Conservation (phyloP, 2,797 vertebrate species). For the Fundulus diaphanus region DNA sequence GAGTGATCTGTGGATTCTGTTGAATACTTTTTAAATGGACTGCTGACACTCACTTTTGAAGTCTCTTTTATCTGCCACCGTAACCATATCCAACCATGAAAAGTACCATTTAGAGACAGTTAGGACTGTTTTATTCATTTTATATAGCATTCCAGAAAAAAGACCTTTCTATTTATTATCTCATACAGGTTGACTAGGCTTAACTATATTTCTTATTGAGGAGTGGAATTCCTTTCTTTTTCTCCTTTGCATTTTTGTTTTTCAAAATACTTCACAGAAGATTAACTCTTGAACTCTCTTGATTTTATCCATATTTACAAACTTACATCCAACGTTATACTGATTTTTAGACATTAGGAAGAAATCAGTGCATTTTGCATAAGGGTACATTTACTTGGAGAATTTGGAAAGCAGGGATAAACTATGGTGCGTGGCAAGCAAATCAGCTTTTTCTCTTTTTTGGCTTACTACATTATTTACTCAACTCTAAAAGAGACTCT, state of each 20-base stretch:
- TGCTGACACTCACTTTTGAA: conserved; percentile 56
- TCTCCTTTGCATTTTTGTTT: not conserved
- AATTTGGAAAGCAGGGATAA: not conserved
- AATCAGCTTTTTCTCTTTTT: no score
- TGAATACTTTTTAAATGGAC: conserved; percentile 62
- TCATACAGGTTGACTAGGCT: not conserved
- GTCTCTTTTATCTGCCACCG: conserved; percentile 44
- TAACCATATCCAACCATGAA: conserved; percentile 54
- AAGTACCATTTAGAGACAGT: conserved; percentile 54
- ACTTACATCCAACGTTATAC: not conserved
- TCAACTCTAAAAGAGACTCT: no score
- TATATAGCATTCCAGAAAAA: conserved; percentile 21
- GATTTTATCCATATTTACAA: not conserved
- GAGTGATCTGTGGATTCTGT: conserved; percentile 50
- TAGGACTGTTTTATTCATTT: conserved; percentile 38
- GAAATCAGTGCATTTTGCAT: not conserved
- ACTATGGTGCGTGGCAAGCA: no score
- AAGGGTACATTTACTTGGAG: not conserved
- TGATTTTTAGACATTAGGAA: no score
- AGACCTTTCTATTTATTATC: conserved; percentile 22
- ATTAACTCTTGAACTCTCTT: not conserved
- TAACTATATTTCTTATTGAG: not conserved
- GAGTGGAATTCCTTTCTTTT: not conserved
- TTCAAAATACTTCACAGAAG: conserved; percentile 2
- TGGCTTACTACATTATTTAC: no score